Base-by-base conservation (phyloP, 92 coral and sea anemone species). In the Chrysogorgia sp. region DNA sequence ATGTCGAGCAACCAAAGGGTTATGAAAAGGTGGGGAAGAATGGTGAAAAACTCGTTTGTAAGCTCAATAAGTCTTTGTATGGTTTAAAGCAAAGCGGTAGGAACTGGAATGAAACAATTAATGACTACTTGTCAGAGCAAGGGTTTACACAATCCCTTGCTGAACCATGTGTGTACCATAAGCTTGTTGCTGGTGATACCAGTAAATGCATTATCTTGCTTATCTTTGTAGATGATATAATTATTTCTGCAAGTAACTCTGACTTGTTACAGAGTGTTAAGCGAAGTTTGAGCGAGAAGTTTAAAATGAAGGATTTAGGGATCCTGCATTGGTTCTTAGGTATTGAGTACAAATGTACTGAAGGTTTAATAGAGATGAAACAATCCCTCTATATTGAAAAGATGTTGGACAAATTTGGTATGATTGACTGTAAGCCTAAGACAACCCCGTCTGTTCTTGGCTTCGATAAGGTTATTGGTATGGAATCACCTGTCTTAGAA, bases 221-320 rank as follows among this genome's bases (percentile, higher is more conserved):
- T 24, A 19, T 20, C 12, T 58, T 10, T n/a, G n/a, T n/a, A n/a
- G n/a, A n/a, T n/a, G n/a, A n/a, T n/a, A n/a, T n/a, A n/a, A n/a
- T n/a, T n/a, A 70, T 70, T 40, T 45, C 65, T 17, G 79, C 79
- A n/a, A 15, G 40, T 25, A 71, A 34, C 64, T 30, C 67, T 30
- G 37, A 15, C 15, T 47, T 71, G 40, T 20, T 71, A 13, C 34
- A 31, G 19, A 25, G 49, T 45, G 63, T 50, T 14, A 71, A 71
- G 29, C 65, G 48, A 8, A 57, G 69, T 40, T 69, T 84, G 8
- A 52, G 56, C 58, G 64, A 15, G 77, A 58, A 71, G 23, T 84
- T 84, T 62, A 77, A 84, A 72, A 84, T 84, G 88, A 84, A 84
- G 55, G 84, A 84, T 70, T 61, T 84, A 67, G 81, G 85, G 2